A percentile compares a stretch with the other conserved stretches of the same genome.
These are phyloP conservation scores for Herpetotheres cachinnans DNA, from an alignment of 2,113 vertebrate genomes.

Conservation along the genomic window DNA sequence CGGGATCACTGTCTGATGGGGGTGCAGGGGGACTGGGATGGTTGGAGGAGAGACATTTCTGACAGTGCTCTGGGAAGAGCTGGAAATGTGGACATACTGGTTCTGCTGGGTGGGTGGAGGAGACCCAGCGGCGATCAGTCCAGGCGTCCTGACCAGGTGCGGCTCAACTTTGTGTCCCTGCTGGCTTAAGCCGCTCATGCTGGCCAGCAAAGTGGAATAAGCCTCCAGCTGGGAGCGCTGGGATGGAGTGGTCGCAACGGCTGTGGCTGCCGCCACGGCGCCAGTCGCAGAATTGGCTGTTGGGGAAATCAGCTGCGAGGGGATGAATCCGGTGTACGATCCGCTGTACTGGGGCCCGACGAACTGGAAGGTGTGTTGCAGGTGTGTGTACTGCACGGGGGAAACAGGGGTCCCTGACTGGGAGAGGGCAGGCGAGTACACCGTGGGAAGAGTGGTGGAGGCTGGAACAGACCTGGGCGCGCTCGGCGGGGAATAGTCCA, in stretches of 20 bases:
- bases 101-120: conserved; percentile 80
- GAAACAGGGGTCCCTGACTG: conserved; percentile 86
- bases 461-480: conserved; percentile 80
- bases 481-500: conserved; percentile 79
- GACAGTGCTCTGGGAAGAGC: conserved; percentile 82
- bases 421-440: conserved; percentile 84
- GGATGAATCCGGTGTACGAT: conserved; percentile 89
- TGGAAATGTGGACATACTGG: conserved; percentile 93
- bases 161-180: conserved; percentile 82
- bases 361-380: conserved; percentile 92
- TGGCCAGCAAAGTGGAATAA: conserved; percentile 87
- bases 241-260: conserved; percentile 78
- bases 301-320: conserved; percentile 88
- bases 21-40: conserved; percentile 85
- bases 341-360: conserved; percentile 86
- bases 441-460: conserved; percentile 82
- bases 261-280: conserved; percentile 69
- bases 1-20: conserved; percentile 85
- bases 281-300: conserved; percentile 75
- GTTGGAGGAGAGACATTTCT: conserved; percentile 82
- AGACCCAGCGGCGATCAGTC: conserved; percentile 79
- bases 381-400: conserved; percentile 86
- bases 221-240: conserved; percentile 87
- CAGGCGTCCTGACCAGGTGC: conserved; percentile 80
- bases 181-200: conserved; percentile 79